A percentile compares a stretch with the other conserved stretches of the same genome.
phyloP scores from a whole-genome alignment of 2,113 vertebrate genomes.

The Chloropsis cyanopogon region DNA sequence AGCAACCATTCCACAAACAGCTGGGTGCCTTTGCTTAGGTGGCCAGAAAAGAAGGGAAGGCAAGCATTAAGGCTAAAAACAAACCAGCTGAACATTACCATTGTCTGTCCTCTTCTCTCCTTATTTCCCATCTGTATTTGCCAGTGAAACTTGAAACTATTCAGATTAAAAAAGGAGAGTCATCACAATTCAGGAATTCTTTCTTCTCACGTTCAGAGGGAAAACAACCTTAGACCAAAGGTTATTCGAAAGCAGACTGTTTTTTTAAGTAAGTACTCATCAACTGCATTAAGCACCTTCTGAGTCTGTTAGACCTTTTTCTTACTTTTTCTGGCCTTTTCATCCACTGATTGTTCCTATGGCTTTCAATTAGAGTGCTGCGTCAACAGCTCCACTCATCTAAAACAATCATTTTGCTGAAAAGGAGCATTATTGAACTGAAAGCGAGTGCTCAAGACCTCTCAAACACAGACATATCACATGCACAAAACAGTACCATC shows the following conservation, averaged over 20 bases:
- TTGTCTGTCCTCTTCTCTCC: background rate
- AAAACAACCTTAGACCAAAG: background rate
- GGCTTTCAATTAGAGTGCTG: background rate
- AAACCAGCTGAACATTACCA: constrained; percentile 16
- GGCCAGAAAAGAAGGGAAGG: background rate
- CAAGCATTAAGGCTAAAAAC: constrained; percentile 36
- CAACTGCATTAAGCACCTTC: background rate
- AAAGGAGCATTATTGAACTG: background rate
- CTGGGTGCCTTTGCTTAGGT: constrained; percentile 8
- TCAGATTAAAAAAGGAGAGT: background rate
- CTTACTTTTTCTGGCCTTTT: background rate
- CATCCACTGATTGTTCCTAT: background rate
- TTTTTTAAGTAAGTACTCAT: background rate
- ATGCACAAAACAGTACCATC: background rate
- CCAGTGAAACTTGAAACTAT: constrained; percentile 27
- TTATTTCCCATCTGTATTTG: constrained; percentile 20
- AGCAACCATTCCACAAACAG: constrained; percentile 21
- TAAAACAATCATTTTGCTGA: constrained; percentile 10
- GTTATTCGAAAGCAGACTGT: background rate
- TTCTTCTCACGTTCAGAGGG: background rate
- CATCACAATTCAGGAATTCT: constrained; percentile 23
- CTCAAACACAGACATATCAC: background rate
- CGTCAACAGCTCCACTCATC: background rate
- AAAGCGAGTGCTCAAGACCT: background rate
- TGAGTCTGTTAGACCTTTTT: background rate